Conservation (phyloP, 2,888 invertebrate genomes). For the Drosophila meridiana region DNA sequence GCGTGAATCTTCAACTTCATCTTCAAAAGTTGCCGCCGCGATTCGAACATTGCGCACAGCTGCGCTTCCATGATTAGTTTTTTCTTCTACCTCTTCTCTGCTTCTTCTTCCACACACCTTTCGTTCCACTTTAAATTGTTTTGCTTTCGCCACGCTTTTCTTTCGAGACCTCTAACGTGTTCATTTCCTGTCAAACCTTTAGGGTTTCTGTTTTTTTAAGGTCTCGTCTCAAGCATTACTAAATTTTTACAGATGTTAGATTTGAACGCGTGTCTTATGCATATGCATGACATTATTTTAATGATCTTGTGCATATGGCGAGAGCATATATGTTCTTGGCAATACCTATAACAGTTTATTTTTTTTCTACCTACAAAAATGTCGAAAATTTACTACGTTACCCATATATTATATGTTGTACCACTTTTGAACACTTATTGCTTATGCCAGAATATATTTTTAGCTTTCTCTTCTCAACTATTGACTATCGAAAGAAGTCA, state of each 20-base stretch:
- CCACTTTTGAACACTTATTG: not conserved
- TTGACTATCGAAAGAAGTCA: not conserved
- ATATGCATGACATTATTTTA: conserved; percentile 44
- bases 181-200: conserved; percentile 65
- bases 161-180: conserved; percentile 51
- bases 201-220: conserved; percentile 22
- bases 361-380: conserved; percentile 4
- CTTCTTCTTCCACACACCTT: conserved; percentile 53
- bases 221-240: conserved; percentile 42
- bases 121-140: conserved; percentile 74
- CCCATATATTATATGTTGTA: conserved; percentile 15
- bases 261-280: conserved; percentile 40
- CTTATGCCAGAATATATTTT: not conserved
- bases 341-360: conserved; percentile 6
- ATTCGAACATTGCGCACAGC: conserved; percentile 55
- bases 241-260: conserved; percentile 69
- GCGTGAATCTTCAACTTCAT: conserved; percentile 32
- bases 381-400: not conserved
- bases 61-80: conserved; percentile 70
- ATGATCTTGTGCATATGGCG: conserved; percentile 30
- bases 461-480: not conserved
- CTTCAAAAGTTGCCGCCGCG: conserved; percentile 67
- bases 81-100: conserved; percentile 9
- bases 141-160: conserved; percentile 70
- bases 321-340: conserved; percentile 10